These are phyloP conservation scores for Ischnus inquisitorius DNA, from an alignment of 2,888 invertebrate genomes.

Conservation along the genomic window DNA sequence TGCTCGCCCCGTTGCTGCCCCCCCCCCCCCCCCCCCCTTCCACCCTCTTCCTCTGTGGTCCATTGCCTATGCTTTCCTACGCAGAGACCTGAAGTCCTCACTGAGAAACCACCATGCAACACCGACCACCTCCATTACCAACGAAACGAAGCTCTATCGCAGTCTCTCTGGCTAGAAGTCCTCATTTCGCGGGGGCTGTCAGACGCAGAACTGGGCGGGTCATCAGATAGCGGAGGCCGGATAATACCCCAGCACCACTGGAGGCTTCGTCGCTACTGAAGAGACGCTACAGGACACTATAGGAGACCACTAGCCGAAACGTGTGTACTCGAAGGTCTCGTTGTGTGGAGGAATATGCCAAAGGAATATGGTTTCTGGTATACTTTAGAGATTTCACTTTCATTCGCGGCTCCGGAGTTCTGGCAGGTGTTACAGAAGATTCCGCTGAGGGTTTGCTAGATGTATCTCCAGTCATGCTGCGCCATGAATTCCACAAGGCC, in stretches of 20 bases:
- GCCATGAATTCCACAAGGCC: no score
- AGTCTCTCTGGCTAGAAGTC: conserved; percentile 75
- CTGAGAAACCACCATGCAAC: conserved; percentile 37
- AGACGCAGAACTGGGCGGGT: conserved; percentile 84
- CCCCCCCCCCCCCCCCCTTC: conserved; percentile 66
- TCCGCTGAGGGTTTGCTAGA: not conserved
- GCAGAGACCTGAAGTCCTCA: conserved; percentile 64
- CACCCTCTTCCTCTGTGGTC: conserved; percentile 60
- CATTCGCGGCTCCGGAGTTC: not conserved
- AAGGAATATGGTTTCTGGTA: conserved; percentile 23
- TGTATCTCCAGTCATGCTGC: not conserved
- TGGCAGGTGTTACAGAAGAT: not conserved
- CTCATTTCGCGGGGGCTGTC: conserved; percentile 84
- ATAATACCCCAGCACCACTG: conserved; percentile 79
- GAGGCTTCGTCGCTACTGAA: conserved; percentile 45
- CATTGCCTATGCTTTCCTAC: conserved; percentile 70
- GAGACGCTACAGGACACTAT: conserved; percentile 7
- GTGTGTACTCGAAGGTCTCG: not conserved
- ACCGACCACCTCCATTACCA: conserved; percentile 36
- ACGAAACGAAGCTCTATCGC: conserved; percentile 62
- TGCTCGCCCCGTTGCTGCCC: conserved; percentile 52
- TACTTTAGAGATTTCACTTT: not conserved
- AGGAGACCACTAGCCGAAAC: conserved; percentile 7
- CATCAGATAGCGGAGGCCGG: conserved; percentile 83
- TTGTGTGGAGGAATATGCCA: conserved; percentile 31